Percentiles rank a stretch among this genome's conserved stretches.
These are phyloP conservation scores for Pogonocherus hispidulus DNA, from an alignment of 2,888 invertebrate species.

Conservation along the genomic window DNA sequence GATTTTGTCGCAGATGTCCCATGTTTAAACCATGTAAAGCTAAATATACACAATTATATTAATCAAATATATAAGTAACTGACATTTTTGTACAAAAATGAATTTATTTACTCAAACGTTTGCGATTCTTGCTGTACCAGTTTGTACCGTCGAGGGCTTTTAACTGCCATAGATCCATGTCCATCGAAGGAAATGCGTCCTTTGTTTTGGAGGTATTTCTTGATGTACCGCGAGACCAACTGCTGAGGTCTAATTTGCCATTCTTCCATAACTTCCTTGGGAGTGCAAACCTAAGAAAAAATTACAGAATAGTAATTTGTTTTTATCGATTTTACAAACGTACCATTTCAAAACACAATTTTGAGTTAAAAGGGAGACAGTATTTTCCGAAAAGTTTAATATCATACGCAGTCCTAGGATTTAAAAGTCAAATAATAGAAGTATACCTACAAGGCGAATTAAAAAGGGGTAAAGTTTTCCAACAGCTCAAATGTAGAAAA, in stretches of 20 bases:
- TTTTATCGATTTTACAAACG: too few species aligned
- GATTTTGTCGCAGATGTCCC: conserved; percentile 19
- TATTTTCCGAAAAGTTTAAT: too few species aligned
- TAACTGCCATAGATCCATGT: conserved; percentile 85
- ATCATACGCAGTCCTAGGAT: too few species aligned
- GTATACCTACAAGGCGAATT: too few species aligned
- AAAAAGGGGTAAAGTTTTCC: too few species aligned
- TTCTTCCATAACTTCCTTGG: conserved; percentile 90
- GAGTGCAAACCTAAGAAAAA: conserved; percentile 80
- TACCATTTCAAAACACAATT: too few species aligned
- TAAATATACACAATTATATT: conserved; percentile 12
- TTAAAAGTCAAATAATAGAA: too few species aligned
- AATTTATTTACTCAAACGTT: conserved; percentile 81
- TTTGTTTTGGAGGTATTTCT: conserved; percentile 83
- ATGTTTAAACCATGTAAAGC: conserved; percentile 13
- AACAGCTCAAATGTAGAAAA: too few species aligned
- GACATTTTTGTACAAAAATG: not conserved
- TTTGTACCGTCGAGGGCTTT: conserved; percentile 89
- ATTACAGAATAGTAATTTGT: too few species aligned
- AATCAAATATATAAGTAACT: not conserved
- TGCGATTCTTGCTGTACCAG: conserved; percentile 93
- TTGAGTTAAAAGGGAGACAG: too few species aligned
- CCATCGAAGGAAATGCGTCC: conserved; percentile 79
- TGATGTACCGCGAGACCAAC: conserved; percentile 86
- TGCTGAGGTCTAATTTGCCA: conserved; percentile 93